Evolutionary conservation across 2,888 invertebrate genomes (phyloP), one percentile per base, ranked within the genome.

Genomic region (Cynaeus angustus): DNA sequence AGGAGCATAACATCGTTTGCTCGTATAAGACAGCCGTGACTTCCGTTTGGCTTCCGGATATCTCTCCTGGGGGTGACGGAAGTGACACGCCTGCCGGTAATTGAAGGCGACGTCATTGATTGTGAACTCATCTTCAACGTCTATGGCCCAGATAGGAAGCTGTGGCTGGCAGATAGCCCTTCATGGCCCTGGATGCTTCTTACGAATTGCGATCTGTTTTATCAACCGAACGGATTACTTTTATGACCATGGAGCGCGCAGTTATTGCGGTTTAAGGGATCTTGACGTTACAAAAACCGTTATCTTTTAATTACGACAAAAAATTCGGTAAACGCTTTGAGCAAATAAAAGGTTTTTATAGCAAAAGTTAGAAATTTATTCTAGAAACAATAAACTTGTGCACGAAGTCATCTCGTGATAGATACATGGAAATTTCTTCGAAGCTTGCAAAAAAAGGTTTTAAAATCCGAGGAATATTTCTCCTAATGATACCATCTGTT

Each of bases 81-180:
- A 61, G 66, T 73, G 74, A 76, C 75, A 76, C 77, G 73, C 72
- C 73, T 68, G 73, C 72, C 75, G 73, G 76, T 76, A 77, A 78
- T 78, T 75, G 78, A 77, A 77, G 72, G 48, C 72, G 76, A 75
- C 73, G 75, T 70, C 75, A 75, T 76, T 75, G 77, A 76, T 78
- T 75, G 61, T 69, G 62, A 76, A 13, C 74, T 72, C 75, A 75
- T 76, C 75, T 72, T 30, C 71, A 26, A 43, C 64, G 70, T 64
- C 55, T 53, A 52, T 46, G 55, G 43, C 41, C 55, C 28, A 62
- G 72, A 68, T 71, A 67, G 66, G 55, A 45, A 64, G 56, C 65
- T 73, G 71, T 53, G 66, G 66, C 62, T 45, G 46, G 30, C 30
- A 69, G 69, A 67, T 68, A 70, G 55, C 52, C 52, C 33, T 62